Evolutionary conservation across 2,888 invertebrate species (phyloP), one percentile per base, ranked within the genome.

Genomic region (Luperina testacea): DNA sequence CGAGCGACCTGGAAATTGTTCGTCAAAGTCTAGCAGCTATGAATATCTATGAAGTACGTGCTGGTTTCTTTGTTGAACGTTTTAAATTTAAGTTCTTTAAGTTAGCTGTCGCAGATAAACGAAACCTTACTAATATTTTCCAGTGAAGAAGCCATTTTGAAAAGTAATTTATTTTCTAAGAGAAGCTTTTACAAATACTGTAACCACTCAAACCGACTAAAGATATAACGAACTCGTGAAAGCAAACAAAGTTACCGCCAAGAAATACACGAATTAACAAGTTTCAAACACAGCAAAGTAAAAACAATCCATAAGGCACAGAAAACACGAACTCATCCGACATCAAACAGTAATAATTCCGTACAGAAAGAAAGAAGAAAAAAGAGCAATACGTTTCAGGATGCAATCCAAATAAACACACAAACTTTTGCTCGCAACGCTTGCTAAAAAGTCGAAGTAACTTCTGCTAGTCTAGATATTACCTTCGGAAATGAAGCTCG

Each of bases 401-500:
- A 83, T 78, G 86, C 84, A 80, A 83, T 77, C 75, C 75, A 81
- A 90, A 89, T 85, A 86, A 89, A 90, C 75, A 82, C 38, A 77
- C 59, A 80, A 86, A 90, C 63, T 86, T 79, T 81, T 71, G 70
- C 79, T 84, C 63, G 73, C 79, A 87, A 85, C 80, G 76, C 75
- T 83, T 78, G 64, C 82, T 88, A 83, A 88, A 87, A 89, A 89
- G 78, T 90, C 83, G 77, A 82, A 88, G 72, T 70, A 88, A 83
- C 78, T 88, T 80, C 68, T 72, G 71, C 78, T 80, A 75, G 81
- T 75, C 85, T 78, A 81, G 85, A 87, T 88, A 88, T 89, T 90
- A 90, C 87, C 85, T 88, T 89, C 89, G 89, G 90, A 88, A 90
- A 89, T 89, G 89, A 89, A 89, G 82, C 85, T 83, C 77, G 17